Conservation (phyloP, 1,140 invertebrate species). For the Rhyacophila brunnea region DNA sequence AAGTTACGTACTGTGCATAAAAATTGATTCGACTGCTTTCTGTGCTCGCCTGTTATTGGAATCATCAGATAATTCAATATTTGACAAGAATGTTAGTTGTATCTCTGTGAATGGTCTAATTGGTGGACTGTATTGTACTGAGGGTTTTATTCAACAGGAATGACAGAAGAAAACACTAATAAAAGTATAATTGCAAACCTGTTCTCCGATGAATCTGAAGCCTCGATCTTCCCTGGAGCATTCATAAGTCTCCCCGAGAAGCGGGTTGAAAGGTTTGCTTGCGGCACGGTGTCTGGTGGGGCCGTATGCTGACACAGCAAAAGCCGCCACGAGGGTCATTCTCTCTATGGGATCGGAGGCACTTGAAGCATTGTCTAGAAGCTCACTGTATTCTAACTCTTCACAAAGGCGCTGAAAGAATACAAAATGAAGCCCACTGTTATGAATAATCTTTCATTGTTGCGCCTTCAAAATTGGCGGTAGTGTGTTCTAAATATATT, state of each 20-base stretch:
- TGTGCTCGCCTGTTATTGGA: no score
- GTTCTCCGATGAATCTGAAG: conserved; percentile 61
- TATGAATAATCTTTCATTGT: no score
- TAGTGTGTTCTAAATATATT: no score
- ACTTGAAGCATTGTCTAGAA: conserved; percentile 71
- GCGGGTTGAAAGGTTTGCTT: conserved; percentile 86
- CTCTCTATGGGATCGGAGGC: conserved; percentile 65
- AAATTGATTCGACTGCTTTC: no score
- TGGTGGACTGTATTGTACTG: not conserved
- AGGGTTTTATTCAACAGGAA: not conserved
- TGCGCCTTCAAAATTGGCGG: no score
- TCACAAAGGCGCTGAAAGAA: conserved; percentile 70
- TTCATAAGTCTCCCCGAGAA: conserved; percentile 85
- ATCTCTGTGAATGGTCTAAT: no score
- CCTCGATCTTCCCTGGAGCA: conserved; percentile 74
- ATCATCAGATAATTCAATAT: no score
- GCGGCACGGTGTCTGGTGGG: conserved; percentile 75
- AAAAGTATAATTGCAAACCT: conserved; percentile 11
- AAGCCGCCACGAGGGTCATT: conserved; percentile 76
- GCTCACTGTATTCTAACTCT: conserved; percentile 80
- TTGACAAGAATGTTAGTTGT: no score
- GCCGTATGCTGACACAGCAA: conserved; percentile 81
- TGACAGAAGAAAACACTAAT: not conserved
- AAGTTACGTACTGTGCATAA: no score
- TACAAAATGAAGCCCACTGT: conserved; percentile 8